phyloP scores from a whole-genome alignment of 2,797 vertebrate species.

The Sciurus vulgaris region DNA sequence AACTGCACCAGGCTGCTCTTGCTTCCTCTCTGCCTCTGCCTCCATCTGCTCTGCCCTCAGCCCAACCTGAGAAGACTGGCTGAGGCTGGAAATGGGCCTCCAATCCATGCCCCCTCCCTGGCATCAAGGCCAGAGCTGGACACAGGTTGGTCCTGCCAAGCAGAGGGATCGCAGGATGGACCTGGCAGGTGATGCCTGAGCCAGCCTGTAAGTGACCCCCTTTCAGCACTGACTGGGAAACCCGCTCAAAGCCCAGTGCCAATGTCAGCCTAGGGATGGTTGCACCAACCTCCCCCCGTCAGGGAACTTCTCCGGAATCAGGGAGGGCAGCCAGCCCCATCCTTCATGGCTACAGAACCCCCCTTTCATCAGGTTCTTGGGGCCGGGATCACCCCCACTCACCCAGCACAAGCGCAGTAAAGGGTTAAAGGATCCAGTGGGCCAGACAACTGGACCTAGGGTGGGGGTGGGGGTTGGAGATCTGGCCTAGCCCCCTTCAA shows the following conservation, averaged over 20 bases:
- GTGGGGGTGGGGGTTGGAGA: not conserved
- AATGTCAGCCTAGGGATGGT: not conserved
- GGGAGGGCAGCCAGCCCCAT: not conserved
- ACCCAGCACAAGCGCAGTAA: accelerated
- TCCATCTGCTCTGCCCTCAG: not conserved
- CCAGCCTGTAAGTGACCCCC: not conserved
- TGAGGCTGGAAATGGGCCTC: not conserved
- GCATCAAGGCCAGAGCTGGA: not conserved
- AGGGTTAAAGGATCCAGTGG: not conserved
- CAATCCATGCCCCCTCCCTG: not conserved
- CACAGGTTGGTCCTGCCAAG: not conserved
- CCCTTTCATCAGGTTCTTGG: not conserved
- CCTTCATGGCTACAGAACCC: not conserved
- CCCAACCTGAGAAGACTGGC: not conserved
- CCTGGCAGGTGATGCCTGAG: not conserved
- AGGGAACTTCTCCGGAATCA: not conserved
- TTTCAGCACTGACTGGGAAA: not conserved
- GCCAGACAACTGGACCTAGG: not conserved
- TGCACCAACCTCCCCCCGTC: not conserved
- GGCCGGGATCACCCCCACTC: no score
- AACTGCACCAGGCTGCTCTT: accelerated
- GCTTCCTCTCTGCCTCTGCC: not conserved
- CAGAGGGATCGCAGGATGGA: accelerated
- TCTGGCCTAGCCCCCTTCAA: not conserved
- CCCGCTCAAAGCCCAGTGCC: not conserved